Evolutionary conservation across 1,140 invertebrate species (phyloP).

Genomic region (Drosophila sturtevanti): DNA sequence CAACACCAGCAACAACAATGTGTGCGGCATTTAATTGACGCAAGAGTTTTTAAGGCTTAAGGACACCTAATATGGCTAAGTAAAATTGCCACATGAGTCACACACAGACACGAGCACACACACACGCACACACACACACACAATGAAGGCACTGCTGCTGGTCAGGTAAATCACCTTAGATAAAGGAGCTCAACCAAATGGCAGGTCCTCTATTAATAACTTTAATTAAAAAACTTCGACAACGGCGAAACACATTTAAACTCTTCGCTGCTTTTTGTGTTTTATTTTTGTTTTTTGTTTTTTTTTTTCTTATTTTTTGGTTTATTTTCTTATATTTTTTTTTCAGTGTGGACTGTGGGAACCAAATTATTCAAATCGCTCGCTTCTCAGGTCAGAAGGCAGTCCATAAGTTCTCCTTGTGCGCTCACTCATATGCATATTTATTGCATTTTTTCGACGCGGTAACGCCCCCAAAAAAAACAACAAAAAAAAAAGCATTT

Average conservation of each 20-base stretch:
- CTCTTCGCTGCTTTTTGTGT: slow-evolving; percentile 10
- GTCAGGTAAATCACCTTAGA: slow-evolving; percentile 62
- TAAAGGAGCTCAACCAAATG: slow-evolving; percentile 14
- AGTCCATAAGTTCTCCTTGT: slow-evolving; percentile 51
- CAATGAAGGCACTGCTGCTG: background rate
- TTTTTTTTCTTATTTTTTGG: background rate
- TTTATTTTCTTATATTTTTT: no score
- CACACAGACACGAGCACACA: background rate
- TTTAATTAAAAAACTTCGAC: slow-evolving; percentile 73
- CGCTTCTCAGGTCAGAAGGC: slow-evolving; percentile 15
- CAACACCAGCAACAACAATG: slow-evolving; percentile 38
- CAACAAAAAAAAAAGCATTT: no score
- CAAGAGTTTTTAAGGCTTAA: slow-evolving; percentile 37
- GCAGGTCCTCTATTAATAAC: slow-evolving; percentile 72
- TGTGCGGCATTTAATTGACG: slow-evolving; percentile 78
- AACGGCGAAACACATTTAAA: slow-evolving; percentile 35
- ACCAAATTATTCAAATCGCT: slow-evolving; percentile 81
- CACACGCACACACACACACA: background rate
- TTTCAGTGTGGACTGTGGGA: slow-evolving; percentile 59
- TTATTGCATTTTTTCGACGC: slow-evolving; percentile 82
- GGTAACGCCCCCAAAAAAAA: slow-evolving; percentile 80
- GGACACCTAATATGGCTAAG: slow-evolving; percentile 50
- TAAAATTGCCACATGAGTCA: slow-evolving; percentile 26
- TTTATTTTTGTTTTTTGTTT: no score
- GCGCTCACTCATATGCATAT: slow-evolving; percentile 81